Evolutionary conservation across 2,888 invertebrate genomes (phyloP), one percentile per base, ranked within the genome.

Genomic region (Eupithecia subfuscata): DNA sequence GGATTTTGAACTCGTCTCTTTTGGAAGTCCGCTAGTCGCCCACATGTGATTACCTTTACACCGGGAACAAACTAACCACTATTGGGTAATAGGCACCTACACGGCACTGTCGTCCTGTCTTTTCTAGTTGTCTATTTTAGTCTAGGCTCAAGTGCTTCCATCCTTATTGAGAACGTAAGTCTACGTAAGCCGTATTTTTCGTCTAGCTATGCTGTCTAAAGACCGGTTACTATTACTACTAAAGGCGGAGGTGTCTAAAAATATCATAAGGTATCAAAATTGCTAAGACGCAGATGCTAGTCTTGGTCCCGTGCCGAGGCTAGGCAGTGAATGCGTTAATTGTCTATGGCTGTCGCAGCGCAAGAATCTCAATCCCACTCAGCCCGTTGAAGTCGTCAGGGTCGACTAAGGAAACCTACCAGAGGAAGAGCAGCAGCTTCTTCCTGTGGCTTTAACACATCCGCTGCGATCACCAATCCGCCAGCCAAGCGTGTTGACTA

Each of bases 141-240:
- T 68, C 70, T 70, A 68, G 74, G 69, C 45, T 67, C 69, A 76
- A 76, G 73, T 76, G 76, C 73, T 70, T 72, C 70, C 75, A 73
- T 77, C 77, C 77, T 52, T 48, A 69, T 69, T 67, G 69, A 73
- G 43, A 34, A 72, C 48, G 43, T 65, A 25, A 22, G 64, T 72
- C 69, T 72, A 69, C 69, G 69, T 70, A 72, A 75, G 64, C 48
- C 72, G 37, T 65, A 65, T 69, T 69, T 52, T 69, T 45, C 48
- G 18, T 37, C 68, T 43, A 34, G 30, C 18, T 30, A 30, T 34
- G 18, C 34, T 34, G 18, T 16, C 22, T 56, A 11, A 64, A 63
- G 63, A 14, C 30, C 16, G 30, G 22, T 22, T 56, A 22, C 22
- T 30, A 30, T 30, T 2, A 30, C 30, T 9, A 64, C 14, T 16